These are phyloP conservation scores for Chloroceryle inda DNA, from an alignment of 2,797 vertebrate genomes.

Conservation along the genomic window DNA sequence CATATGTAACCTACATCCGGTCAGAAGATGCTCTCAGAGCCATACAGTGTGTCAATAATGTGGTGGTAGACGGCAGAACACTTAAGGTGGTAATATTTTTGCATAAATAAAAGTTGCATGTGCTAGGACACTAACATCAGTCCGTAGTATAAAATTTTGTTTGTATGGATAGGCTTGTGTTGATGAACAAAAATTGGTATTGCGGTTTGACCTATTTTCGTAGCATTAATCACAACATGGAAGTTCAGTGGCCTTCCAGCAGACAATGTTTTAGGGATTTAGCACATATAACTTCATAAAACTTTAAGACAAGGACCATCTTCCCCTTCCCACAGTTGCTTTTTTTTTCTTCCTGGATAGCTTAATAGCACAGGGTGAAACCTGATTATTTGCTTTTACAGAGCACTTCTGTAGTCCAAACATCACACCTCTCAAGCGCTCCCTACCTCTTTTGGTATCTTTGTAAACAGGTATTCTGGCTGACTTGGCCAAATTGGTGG, in stretches of 20 bases:
- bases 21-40: conserved; percentile 98
- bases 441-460: not conserved
- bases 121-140: not conserved
- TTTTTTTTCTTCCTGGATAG: not conserved
- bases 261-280: not conserved
- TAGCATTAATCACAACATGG: not conserved
- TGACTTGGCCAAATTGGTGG: not conserved
- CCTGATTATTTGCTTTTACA: not conserved
- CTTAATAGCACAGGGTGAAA: not conserved
- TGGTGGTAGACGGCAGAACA: conserved; percentile 98
- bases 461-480: not conserved
- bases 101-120: not conserved
- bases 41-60: conserved; percentile 99
- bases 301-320: not conserved
- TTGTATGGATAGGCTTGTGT: not conserved
- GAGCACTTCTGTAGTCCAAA: not conserved
- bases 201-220: not conserved
- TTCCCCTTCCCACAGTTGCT: not conserved
- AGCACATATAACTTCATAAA: not conserved
- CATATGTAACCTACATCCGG: conserved; percentile 98
- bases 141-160: not conserved
- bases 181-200: not conserved
- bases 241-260: not conserved
- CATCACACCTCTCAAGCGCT: not conserved
- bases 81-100: conserved; percentile 88